Evolutionary conservation across 2,888 invertebrate genomes (phyloP).

Genomic region (Campoletis raptor): DNA sequence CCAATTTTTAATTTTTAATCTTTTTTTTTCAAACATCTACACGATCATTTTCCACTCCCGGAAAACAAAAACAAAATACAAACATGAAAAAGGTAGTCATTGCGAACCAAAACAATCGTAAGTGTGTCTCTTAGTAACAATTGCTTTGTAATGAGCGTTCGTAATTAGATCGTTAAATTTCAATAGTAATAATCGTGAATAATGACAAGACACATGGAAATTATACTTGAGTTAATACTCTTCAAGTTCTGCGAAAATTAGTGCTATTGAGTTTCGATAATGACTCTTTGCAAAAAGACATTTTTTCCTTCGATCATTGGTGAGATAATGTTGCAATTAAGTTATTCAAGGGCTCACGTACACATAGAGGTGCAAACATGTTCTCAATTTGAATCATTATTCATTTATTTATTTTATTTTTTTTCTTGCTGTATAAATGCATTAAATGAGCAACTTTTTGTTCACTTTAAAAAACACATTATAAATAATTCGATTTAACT

Average conservation of each 20-base stretch:
- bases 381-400: too few relatives aligned
- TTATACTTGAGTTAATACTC: constrained; percentile 1
- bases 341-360: not conserved
- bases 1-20: too few relatives aligned
- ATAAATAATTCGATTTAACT: too few relatives aligned
- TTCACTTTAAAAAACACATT: too few relatives aligned
- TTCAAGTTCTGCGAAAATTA: not conserved
- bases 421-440: too few relatives aligned
- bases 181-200: constrained; percentile 13
- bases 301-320: not conserved
- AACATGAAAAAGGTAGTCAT: not conserved
- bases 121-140: not conserved
- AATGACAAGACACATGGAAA: constrained; percentile 3
- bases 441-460: too few relatives aligned
- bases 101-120: not conserved
- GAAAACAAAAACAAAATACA: not conserved
- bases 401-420: too few relatives aligned
- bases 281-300: not conserved
- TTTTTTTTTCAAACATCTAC: too few relatives aligned
- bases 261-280: not conserved
- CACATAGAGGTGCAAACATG: too few relatives aligned
- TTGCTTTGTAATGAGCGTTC: not conserved
- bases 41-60: constrained; percentile 2
- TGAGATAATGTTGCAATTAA: not conserved
- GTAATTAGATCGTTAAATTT: constrained; percentile 19